Evolutionary conservation across 2,888 invertebrate genomes (phyloP).

Genomic region (Vesta saturnalis): DNA sequence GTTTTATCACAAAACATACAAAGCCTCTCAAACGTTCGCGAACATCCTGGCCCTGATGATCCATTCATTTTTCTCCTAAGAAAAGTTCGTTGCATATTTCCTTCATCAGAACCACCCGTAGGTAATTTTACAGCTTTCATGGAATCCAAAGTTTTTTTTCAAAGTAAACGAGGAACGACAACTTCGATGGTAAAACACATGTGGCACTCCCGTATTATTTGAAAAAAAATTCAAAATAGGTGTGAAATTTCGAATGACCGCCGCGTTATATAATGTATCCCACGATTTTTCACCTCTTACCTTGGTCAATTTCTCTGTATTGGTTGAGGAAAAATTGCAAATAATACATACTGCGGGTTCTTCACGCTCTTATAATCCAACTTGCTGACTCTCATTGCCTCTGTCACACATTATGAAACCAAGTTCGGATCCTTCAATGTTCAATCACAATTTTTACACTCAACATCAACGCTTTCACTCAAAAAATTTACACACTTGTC

Average conservation of each 20-base stretch:
- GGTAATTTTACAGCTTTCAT: too few relatives aligned
- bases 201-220: too few relatives aligned
- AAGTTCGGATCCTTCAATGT: not conserved
- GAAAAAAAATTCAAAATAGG: too few relatives aligned
- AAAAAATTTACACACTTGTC: not conserved
- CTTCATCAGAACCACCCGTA: not conserved
- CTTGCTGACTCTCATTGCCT: not conserved
- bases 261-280: not conserved
- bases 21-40: too few relatives aligned
- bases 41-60: not conserved
- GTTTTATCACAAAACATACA: too few relatives aligned
- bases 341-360: not conserved
- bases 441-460: not conserved
- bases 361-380: not conserved
- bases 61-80: not conserved
- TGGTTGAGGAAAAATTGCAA: not conserved
- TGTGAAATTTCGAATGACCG: not conserved
- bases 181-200: not conserved
- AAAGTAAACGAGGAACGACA: not conserved
- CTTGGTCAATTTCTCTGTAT: not conserved
- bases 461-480: too few relatives aligned
- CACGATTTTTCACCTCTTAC: not conserved
- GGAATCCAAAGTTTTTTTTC: too few relatives aligned
- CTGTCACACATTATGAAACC: not conserved
- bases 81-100: not conserved